Evolutionary conservation across 2,888 invertebrate species (phyloP).

Genomic region (Steromphala cineraria): DNA sequence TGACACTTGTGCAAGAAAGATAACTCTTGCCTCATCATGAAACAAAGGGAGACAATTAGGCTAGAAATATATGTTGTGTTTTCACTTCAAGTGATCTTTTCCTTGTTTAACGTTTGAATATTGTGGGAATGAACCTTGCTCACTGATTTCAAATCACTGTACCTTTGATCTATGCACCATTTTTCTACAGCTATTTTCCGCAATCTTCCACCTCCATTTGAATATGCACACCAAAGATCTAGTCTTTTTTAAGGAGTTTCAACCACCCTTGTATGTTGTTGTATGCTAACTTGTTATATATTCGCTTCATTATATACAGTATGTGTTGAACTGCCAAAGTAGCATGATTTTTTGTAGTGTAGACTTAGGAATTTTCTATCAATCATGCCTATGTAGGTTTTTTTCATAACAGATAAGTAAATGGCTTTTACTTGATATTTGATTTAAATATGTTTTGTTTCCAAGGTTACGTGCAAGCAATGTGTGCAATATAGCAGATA

Average conservation of each 20-base stretch:
- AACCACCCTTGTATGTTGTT: not conserved
- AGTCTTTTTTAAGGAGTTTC: constrained; percentile 3
- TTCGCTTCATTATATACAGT: not conserved
- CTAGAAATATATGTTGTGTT: constrained; percentile 5
- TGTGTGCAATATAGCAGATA: not conserved
- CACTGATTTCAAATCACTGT: constrained; percentile 17
- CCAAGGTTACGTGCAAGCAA: not conserved
- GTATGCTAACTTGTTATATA: not conserved
- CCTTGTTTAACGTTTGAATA: constrained; percentile 6
- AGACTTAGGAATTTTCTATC: not conserved
- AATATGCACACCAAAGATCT: constrained; percentile 20
- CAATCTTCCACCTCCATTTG: constrained; percentile 10
- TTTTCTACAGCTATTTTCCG: constrained; percentile 15
- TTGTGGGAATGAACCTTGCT: constrained; percentile 19
- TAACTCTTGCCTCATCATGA: too few relatives aligned
- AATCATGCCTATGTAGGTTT: not conserved
- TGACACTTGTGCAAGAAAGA: not conserved
- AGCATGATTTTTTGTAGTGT: not conserved
- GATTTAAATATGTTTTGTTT: not conserved
- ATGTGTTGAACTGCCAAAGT: constrained; percentile 3
- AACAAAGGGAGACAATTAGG: constrained; percentile 13
- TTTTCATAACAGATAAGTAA: not conserved
- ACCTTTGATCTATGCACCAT: constrained; percentile 16
- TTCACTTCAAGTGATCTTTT: constrained; percentile 12
- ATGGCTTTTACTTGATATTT: constrained; percentile 11